Evolutionary conservation across 35 echinoderm and acorn worm species (phyloP), one percentile per base, ranked within the genome.

Genomic region (Apostichopus japonicus): DNA sequence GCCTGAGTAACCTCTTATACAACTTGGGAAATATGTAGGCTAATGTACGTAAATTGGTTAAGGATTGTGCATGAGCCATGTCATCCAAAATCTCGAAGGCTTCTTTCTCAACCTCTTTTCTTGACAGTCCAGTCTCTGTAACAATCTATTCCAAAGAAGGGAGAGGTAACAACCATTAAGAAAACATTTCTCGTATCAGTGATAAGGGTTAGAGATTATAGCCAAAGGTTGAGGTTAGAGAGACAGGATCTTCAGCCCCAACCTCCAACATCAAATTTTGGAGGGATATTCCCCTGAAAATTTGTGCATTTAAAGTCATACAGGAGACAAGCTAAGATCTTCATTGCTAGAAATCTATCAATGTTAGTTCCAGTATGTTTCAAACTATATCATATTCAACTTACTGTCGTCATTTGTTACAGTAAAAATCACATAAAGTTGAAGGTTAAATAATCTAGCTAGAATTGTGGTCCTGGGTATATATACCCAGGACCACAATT

Each of bases 1-100:
- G 91, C 25, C 82, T 77, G 61, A 93, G 96, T 14, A 98, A 90
- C 54, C 86, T 88, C 59, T 91, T 92, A 61, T 92, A 98, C 1
- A 94, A 55, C 53, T 98, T 98, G 14, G 97, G 77, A 73, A 98
- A 98, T 6, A 95, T 25, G 89, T 84, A 94, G 5, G 90, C 91
- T 65, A 98, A 82, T 17, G 82, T 77, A 15, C 97, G 84, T 23
- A 98, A 87, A 55, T 94, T 94, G 4, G 79, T 93, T 71, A 94
- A 77, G 54, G 90, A 81, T 55, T 92, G 91, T 1, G 90, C 81
- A 62, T 98, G 97, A 16, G 90, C 97, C 97, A 98, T 98, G 83
- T 98, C 97, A 14, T 98, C 93, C 15, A 98, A 19, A 25, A 98
- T 96, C 19, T 77, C 90, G 8, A 83, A 58, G 14, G 97, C 94